Percentiles rank a stretch among this genome's conserved stretches.
These are phyloP conservation scores for Rachycentron canadum DNA, from an alignment of 2,797 vertebrate genomes.

Conservation along the genomic window DNA sequence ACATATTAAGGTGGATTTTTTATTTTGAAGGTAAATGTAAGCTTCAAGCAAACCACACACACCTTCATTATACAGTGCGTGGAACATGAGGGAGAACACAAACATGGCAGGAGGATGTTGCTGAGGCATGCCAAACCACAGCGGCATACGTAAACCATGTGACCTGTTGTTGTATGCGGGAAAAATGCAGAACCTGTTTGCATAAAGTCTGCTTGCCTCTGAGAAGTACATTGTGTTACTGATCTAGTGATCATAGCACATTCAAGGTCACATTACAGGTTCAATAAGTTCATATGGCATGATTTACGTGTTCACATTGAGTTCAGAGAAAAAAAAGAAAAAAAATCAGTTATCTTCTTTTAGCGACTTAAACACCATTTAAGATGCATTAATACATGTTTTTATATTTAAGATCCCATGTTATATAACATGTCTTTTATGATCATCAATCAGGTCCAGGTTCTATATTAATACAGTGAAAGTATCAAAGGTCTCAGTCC, in stretches of 20 bases:
- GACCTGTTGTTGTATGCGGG: not conserved
- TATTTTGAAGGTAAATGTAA: not conserved
- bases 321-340: too few relatives aligned
- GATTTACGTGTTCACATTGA: not conserved
- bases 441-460: too few relatives aligned
- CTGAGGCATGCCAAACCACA: constrained; percentile 2
- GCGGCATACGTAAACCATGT: not conserved
- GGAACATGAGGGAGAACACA: not conserved
- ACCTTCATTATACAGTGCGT: not conserved
- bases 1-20: not conserved
- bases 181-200: constrained; percentile 37
- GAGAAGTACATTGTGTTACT: not conserved
- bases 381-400: not conserved
- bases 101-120: not conserved
- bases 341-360: not conserved
- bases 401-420: not conserved
- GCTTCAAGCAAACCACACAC: not conserved
- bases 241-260: not conserved
- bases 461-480: too few relatives aligned
- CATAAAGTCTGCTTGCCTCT: not conserved
- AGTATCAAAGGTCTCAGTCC: too few relatives aligned
- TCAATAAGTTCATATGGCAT: not conserved
- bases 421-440: too few relatives aligned
- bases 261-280: not conserved
- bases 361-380: not conserved